Percentiles rank a stretch among this genome's conserved stretches.
phyloP scores from a whole-genome alignment of 2,113 vertebrate species.

The Vulpes vulpes region DNA sequence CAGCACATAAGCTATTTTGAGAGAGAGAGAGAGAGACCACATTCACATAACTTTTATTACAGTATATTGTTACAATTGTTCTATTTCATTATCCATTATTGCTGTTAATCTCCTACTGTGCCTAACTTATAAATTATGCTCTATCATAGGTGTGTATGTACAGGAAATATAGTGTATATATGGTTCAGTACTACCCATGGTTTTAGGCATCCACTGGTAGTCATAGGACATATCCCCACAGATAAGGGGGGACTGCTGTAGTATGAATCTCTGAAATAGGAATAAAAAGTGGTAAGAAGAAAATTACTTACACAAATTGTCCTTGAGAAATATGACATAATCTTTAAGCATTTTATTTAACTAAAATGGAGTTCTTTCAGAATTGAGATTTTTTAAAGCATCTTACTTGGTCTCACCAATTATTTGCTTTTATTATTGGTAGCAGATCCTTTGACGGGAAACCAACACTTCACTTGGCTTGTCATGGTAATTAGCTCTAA shows the following conservation, averaged over 20 bases:
- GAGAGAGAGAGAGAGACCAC: not conserved
- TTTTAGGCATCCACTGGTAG: not conserved
- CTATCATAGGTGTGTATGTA: not conserved
- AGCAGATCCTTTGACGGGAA: conserved; percentile 65
- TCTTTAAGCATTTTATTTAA: conserved; percentile 43
- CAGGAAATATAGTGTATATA: not conserved
- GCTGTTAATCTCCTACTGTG: not conserved
- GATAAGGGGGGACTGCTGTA: not conserved
- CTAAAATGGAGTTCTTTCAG: conserved; percentile 53
- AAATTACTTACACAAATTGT: conserved; percentile 46
- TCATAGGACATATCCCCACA: not conserved
- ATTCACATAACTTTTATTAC: not conserved
- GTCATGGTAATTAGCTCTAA: conserved; percentile 63
- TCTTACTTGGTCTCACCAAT: not conserved
- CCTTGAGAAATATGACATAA: conserved; percentile 34
- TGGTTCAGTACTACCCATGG: not conserved
- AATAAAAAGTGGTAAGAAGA: not conserved
- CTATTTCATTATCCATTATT: not conserved
- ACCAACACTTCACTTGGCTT: conserved; percentile 31
- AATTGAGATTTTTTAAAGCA: not conserved
- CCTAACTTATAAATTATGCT: not conserved
- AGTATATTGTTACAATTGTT: not conserved
- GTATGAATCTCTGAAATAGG: conserved; percentile 20
- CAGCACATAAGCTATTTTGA: not conserved
- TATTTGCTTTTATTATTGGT: conserved; percentile 62